Conservation (phyloP, 2,797 vertebrate species). For the Clarias platycephalus region DNA sequence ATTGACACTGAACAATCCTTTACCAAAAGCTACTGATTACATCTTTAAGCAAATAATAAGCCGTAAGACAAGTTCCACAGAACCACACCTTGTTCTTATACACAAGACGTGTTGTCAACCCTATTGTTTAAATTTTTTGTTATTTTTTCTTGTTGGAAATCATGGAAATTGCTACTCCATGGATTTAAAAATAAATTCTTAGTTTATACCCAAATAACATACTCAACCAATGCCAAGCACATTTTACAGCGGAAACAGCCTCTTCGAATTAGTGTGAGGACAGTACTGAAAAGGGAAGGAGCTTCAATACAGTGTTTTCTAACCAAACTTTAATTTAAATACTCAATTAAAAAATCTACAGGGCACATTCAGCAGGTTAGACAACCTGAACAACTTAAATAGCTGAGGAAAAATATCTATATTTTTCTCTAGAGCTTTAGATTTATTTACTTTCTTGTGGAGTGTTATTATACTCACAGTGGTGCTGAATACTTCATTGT, state of each 20-base stretch:
- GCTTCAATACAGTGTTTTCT: neutral
- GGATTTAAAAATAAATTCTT: too few species aligned
- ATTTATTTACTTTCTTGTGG: neutral
- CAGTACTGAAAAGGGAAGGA: neutral
- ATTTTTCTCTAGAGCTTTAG: neutral
- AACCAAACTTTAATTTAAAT: neutral
- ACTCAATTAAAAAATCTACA: neutral
- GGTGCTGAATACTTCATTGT: slow-evolving; percentile 93
- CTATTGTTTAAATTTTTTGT: too few species aligned
- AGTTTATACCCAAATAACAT: neutral
- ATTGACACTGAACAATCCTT: neutral
- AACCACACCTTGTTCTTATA: slow-evolving; percentile 1
- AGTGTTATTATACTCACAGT: slow-evolving; percentile 76
- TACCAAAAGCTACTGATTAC: neutral
- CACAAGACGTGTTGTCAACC: neutral
- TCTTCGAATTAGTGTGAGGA: neutral
- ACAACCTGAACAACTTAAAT: neutral
- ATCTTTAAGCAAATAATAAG: neutral
- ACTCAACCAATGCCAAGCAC: neutral
- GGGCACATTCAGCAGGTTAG: neutral
- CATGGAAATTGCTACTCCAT: neutral
- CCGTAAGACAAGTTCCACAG: neutral
- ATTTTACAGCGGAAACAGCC: neutral
- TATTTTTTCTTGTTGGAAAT: neutral
- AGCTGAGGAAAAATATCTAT: neutral